Evolutionary conservation across 1,140 invertebrate genomes (phyloP).

Genomic region (Saccostrea echinata): DNA sequence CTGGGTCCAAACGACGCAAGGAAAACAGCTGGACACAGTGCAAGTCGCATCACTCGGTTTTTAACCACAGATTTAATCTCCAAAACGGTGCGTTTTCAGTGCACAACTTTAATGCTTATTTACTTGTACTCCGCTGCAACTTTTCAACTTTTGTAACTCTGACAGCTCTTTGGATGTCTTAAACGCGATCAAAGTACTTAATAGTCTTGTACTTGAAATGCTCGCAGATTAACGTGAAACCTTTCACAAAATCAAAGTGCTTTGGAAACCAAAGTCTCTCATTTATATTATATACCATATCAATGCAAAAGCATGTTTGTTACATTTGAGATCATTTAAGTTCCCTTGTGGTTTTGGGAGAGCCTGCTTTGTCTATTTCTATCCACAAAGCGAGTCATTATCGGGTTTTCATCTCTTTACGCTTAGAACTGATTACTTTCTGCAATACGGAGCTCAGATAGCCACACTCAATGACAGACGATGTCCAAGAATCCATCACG

Average conservation of each 20-base stretch:
- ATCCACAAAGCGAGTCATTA: slow-evolving; percentile 29
- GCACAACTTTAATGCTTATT: neutral
- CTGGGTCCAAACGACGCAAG: neutral
- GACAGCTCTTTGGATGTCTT: no score
- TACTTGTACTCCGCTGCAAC: neutral
- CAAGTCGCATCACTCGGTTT: no score
- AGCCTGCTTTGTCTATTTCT: slow-evolving; percentile 28
- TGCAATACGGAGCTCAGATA: slow-evolving; percentile 27
- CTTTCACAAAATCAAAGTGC: neutral
- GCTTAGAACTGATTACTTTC: slow-evolving; percentile 29
- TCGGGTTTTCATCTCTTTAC: slow-evolving; percentile 32
- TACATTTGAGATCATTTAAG: slow-evolving; percentile 32
- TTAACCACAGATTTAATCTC: no score
- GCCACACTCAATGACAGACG: slow-evolving; percentile 5
- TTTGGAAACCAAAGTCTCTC: neutral
- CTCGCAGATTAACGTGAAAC: neutral
- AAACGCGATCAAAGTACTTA: no score
- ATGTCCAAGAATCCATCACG: slow-evolving; percentile 10
- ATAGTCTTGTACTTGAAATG: neutral
- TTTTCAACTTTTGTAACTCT: no score
- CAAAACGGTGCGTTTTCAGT: neutral
- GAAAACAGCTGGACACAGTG: neutral
- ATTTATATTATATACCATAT: slow-evolving; percentile 5
- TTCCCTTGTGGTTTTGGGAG: slow-evolving; percentile 11
- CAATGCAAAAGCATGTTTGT: slow-evolving; percentile 36